Base-by-base conservation (phyloP, 2,113 vertebrate species). In the Phalacrocorax carbo region DNA sequence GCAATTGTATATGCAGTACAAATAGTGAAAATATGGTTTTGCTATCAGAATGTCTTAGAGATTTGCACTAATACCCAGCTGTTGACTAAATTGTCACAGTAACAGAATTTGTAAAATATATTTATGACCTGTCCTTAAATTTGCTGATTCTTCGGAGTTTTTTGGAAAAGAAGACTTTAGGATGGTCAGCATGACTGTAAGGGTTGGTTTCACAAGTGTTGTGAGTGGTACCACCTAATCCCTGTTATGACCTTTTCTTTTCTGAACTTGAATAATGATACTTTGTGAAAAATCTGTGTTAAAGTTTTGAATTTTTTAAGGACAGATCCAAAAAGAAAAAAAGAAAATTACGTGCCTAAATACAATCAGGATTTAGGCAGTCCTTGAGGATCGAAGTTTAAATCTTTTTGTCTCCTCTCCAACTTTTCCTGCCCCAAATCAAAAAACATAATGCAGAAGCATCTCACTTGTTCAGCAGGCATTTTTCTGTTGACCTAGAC, bases 401-500 rank as follows among this genome's bases (percentile, higher is more conserved):
- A 61, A 69, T 23, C 2, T 54, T 88, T 92, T 52, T 3, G 1
- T 42, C 8, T 5, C 3, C 27, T 60, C 29, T 26, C 21, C 36
- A 66, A 9, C 8, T 51, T 81, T 46, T 22, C 36, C 17, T 65
- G 42, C 22, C 36, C 2, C 15, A 83, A 86, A 82, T 32, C 0
- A 71, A 80, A 90, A 68, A 19, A 2, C 0, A 0, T 12, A 55
- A 75, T 11, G 9, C 11, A 0, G 5, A 90, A 88, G 17, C 7
- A 51, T 11, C n/a, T 54, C 44, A 75, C 49, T 60, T 0, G 0
- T 25, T 71, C n/a, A 46, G 9, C 11, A 44, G 29, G 15, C 13
- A 25, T 23, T 78, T 86, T 71, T 3, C 1, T 85, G 85, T 55
- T 79, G 38, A 82, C 15, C 64, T n/a, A 68, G 42, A 46, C 36